A percentile compares a stretch with the other conserved stretches of the same genome.
phyloP scores from a whole-genome alignment of 2,797 vertebrate species.

The Sebastes paucispinis region DNA sequence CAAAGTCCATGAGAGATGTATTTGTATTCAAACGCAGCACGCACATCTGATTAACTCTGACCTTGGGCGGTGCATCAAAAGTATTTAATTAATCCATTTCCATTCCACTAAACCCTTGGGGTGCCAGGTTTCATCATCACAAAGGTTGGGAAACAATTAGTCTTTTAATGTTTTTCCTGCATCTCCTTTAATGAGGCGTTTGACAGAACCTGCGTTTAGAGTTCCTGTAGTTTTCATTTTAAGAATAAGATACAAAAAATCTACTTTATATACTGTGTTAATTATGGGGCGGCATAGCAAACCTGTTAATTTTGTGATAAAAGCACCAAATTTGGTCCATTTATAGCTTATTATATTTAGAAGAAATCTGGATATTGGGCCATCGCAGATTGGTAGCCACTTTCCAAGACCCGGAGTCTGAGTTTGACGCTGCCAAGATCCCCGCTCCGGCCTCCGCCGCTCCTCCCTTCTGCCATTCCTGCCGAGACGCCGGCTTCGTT shows the following conservation, averaged over 20 bases:
- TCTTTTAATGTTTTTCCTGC: slow-evolving; percentile 15
- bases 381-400: rapidly evolving
- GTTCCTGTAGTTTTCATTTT: background rate
- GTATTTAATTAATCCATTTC: slow-evolving; percentile 46
- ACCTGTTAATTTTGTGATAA: too few relatives aligned
- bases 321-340: too few relatives aligned
- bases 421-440: too few relatives aligned
- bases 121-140: slow-evolving; percentile 16
- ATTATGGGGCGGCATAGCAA: too few relatives aligned
- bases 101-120: background rate
- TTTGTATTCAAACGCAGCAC: slow-evolving; percentile 23
- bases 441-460: too few relatives aligned
- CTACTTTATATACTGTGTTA: background rate
- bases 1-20: background rate
- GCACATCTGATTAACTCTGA: slow-evolving; percentile 43
- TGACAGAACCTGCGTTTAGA: background rate
- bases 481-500: too few relatives aligned
- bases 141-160: slow-evolving; percentile 37
- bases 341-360: too few relatives aligned
- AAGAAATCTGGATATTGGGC: too few relatives aligned
- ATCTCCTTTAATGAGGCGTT: slow-evolving; percentile 2
- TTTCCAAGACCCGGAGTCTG: too few relatives aligned
- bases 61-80: slow-evolving; percentile 41
- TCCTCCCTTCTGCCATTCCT: too few relatives aligned
- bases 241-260: background rate